Conservation (phyloP, 2,113 vertebrate genomes). For the Proteles cristata region DNA sequence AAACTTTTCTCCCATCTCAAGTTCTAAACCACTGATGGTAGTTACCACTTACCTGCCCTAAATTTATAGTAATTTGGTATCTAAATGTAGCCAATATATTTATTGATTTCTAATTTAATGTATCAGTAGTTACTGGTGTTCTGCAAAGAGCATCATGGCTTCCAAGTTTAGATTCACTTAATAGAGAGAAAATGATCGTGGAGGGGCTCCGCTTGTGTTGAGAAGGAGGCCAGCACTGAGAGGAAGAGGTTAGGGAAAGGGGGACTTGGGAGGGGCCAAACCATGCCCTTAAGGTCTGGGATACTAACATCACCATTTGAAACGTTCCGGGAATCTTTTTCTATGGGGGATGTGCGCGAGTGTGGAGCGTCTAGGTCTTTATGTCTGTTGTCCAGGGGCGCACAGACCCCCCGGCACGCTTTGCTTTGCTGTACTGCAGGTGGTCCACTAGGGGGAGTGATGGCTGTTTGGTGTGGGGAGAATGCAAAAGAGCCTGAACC, state of each 20-base stretch:
- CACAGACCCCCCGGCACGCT: background rate
- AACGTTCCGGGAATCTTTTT: background rate
- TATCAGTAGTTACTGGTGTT: background rate
- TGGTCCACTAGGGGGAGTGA: background rate
- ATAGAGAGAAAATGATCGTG: background rate
- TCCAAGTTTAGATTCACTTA: background rate
- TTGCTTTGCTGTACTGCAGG: background rate
- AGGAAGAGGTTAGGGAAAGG: background rate
- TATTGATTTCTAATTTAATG: slow-evolving; percentile 25
- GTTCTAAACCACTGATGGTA: slow-evolving; percentile 38
- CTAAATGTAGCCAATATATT: slow-evolving; percentile 2
- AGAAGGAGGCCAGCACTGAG: background rate
- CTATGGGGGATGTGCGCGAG: background rate
- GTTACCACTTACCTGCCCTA: background rate
- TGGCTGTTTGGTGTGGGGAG: background rate
- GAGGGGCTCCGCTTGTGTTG: background rate
- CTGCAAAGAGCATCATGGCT: background rate
- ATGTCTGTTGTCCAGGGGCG: background rate
- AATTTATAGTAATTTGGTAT: slow-evolving; percentile 29
- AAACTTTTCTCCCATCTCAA: background rate
- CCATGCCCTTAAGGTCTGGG: background rate
- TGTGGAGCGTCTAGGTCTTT: background rate
- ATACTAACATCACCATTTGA: background rate
- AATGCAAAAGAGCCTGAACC: background rate
- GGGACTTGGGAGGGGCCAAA: background rate